These are phyloP conservation scores for Dolichallabes microphthalmus DNA, from an alignment of 2,113 vertebrate species.

Conservation along the genomic window DNA sequence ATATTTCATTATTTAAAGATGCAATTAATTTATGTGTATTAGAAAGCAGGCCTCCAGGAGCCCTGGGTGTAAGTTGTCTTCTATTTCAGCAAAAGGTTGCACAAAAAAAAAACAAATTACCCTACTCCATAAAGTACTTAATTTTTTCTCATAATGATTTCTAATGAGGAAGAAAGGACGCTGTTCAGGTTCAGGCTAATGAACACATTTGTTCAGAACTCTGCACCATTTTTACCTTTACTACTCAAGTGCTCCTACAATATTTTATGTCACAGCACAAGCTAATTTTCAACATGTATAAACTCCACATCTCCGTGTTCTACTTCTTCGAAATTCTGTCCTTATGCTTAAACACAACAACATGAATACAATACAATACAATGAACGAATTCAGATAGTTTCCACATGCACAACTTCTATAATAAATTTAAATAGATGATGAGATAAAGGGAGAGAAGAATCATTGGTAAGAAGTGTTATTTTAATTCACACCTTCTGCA, in stretches of 20 bases:
- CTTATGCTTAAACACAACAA: background rate
- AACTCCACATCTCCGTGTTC: background rate
- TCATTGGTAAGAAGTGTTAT: background rate
- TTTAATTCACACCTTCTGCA: background rate
- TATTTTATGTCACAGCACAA: conserved; percentile 1
- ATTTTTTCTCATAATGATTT: background rate
- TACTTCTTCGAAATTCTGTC: background rate
- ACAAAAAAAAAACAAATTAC: background rate
- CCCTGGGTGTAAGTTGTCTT: background rate
- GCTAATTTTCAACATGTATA: background rate
- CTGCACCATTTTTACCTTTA: background rate
- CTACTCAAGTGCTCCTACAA: background rate
- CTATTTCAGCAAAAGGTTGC: background rate
- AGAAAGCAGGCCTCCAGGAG: background rate
- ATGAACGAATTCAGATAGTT: background rate
- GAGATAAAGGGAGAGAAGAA: background rate
- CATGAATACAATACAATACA: background rate
- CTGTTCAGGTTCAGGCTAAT: background rate
- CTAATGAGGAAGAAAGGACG: background rate
- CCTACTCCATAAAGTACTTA: background rate
- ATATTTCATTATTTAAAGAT: background rate
- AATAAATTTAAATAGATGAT: background rate
- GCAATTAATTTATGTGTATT: background rate
- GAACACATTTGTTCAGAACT: background rate
- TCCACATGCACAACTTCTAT: background rate